These are phyloP conservation scores for Tipula vernalis DNA, from an alignment of 2,888 invertebrate genomes.

Conservation along the genomic window DNA sequence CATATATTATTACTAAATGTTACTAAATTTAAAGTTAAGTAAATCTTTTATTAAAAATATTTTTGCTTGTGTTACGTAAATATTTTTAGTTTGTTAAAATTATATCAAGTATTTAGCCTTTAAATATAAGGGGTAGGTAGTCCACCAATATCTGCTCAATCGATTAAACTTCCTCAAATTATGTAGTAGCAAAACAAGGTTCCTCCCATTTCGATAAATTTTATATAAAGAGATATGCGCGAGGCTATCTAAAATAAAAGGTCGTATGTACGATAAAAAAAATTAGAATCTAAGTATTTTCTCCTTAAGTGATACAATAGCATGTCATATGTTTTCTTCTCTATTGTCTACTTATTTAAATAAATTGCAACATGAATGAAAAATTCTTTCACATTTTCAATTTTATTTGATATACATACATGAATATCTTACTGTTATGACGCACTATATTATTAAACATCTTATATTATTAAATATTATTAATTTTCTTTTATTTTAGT, in stretches of 20 bases:
- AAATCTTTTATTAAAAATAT: neutral
- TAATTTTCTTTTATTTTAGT: slow-evolving; percentile 9
- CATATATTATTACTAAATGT: neutral
- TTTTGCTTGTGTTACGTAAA: neutral
- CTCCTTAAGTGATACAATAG: neutral
- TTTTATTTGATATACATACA: neutral
- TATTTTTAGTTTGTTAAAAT: neutral
- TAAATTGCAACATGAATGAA: neutral
- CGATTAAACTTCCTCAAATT: neutral
- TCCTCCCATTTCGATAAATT: neutral
- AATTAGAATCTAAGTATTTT: neutral
- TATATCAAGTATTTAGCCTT: neutral
- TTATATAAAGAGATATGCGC: neutral
- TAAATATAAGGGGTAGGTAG: neutral
- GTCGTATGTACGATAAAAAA: neutral
- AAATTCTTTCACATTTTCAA: neutral
- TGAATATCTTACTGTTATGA: neutral
- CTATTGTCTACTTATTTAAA: neutral
- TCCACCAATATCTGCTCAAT: neutral
- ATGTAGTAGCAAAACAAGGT: neutral
- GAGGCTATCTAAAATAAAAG: neutral
- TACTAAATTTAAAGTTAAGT: neutral
- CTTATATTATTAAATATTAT: neutral
- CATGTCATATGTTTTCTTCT: neutral
- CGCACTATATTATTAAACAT: neutral